These are phyloP conservation scores for Drosophila pallidifrons DNA, from an alignment of 1,140 invertebrate genomes.

Conservation along the genomic window DNA sequence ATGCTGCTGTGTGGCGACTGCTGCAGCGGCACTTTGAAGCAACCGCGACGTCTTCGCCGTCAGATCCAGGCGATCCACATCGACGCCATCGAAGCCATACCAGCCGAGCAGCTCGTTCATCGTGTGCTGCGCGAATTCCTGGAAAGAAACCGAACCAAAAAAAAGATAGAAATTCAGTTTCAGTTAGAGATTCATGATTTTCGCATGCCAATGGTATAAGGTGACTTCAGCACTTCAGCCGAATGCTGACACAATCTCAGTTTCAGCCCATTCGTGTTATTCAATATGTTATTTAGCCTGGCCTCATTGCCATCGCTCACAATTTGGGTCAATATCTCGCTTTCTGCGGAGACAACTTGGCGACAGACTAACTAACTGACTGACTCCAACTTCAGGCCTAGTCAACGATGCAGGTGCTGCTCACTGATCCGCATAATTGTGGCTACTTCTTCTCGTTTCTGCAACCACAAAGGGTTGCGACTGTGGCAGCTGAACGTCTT, in stretches of 20 bases:
- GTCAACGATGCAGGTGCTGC: conserved; percentile 29
- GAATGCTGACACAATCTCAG: conserved; percentile 36
- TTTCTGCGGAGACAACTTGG: conserved; percentile 20
- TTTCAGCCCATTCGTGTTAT: conserved; percentile 9
- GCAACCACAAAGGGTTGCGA: conserved; percentile 14
- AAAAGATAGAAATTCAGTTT: background rate
- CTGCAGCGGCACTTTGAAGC: conserved; percentile 75
- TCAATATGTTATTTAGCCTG: background rate
- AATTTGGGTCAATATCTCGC: conserved; percentile 12
- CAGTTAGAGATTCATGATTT: background rate
- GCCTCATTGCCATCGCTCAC: background rate
- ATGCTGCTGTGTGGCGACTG: conserved; percentile 68
- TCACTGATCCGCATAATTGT: conserved; percentile 48
- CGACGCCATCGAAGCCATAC: conserved; percentile 93
- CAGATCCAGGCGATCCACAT: conserved; percentile 86
- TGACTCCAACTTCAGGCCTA: background rate
- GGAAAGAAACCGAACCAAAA: conserved; percentile 71
- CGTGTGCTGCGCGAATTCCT: conserved; percentile 95
- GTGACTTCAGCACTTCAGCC: conserved; percentile 23
- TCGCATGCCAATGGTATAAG: conserved; percentile 11
- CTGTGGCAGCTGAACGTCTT: background rate
- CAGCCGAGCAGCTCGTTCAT: conserved; percentile 96
- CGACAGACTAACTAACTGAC: background rate
- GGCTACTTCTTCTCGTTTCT: conserved; percentile 22
- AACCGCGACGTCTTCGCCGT: conserved; percentile 76